Base-by-base conservation (phyloP, 2,113 vertebrate species). In the Ptilorrhoa leucosticta region DNA sequence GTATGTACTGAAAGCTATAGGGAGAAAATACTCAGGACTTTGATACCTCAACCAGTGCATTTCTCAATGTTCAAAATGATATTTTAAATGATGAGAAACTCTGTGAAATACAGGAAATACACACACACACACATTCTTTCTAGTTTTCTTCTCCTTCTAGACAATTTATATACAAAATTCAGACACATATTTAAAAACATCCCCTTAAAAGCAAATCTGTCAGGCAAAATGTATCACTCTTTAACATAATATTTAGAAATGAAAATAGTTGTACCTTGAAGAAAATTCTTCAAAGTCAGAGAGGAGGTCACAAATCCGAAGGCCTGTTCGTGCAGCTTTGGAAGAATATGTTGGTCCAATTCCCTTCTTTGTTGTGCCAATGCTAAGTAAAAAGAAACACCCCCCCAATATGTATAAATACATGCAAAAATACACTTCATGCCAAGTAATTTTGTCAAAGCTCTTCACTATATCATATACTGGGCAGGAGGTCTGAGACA, bases 311-410 rank as follows among this genome's bases (percentile, higher is more conserved):
- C 99, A 99, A 27, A 99, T 95, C 30, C 99, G 99, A 37, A 99
- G 99, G 64, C 99, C 99, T 5, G 98, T 99, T 87, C 99, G 98
- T 64, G 99, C 98, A 6, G 99, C 99, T 97, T 99, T 99, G 95
- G 99, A 99, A 60, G 99, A 98, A 87, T 99, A 99, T 3, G 99
- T 99, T 47, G 99, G 99, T 95, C 99, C 99, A 21, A 99, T 99
- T 15, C 99, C 99, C 90, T 99, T 99, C 97, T 99, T 99, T 90
- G 99, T 99, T 86, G 99, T 99, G 97, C 99, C 99, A 73, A 99
- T 99, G 90, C 99, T 99, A 96, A 76, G 56, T 42, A 63, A 89
- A 39, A 47, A 75, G 30, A 96, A 56, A 11, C 15, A 65, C 26
- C 57, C 58, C 56, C 28, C 21, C 42, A 71, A 27, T 8, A 57